Evolutionary conservation across 2,797 vertebrate species (phyloP).

Genomic region (Tokudaia muenninki): DNA sequence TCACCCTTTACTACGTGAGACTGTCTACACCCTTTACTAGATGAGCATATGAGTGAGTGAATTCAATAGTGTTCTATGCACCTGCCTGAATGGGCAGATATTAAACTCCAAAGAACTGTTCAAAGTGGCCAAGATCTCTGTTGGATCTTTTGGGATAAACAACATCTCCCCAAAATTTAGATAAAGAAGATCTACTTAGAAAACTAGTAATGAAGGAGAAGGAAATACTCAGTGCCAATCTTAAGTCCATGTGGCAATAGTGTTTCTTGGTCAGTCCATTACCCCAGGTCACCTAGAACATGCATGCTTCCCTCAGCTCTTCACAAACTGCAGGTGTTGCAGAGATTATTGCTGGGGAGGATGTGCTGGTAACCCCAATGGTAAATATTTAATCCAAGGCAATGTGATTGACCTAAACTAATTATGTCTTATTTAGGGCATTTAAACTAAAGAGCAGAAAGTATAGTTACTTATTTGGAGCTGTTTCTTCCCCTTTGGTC

Average conservation of each 20-base stretch:
- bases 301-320: neutral
- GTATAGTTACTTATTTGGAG: neutral
- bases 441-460: slow-evolving; percentile 15
- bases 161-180: neutral
- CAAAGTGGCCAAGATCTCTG: neutral
- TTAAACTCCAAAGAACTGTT: neutral
- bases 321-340: neutral
- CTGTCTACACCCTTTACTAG: neutral
- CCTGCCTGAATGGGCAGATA: neutral
- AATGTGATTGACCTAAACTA: neutral
- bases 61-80: neutral
- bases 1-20: neutral
- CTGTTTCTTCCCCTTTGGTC: neutral
- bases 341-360: neutral
- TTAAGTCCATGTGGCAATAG: neutral
- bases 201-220: neutral
- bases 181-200: neutral
- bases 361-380: neutral
- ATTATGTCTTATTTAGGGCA: neutral
- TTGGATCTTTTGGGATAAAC: neutral
- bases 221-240: neutral
- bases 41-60: neutral
- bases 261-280: neutral
- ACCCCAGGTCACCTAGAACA: neutral
- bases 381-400: neutral